phyloP scores from a whole-genome alignment of 2,113 vertebrate species.

The Talpa occidentalis region DNA sequence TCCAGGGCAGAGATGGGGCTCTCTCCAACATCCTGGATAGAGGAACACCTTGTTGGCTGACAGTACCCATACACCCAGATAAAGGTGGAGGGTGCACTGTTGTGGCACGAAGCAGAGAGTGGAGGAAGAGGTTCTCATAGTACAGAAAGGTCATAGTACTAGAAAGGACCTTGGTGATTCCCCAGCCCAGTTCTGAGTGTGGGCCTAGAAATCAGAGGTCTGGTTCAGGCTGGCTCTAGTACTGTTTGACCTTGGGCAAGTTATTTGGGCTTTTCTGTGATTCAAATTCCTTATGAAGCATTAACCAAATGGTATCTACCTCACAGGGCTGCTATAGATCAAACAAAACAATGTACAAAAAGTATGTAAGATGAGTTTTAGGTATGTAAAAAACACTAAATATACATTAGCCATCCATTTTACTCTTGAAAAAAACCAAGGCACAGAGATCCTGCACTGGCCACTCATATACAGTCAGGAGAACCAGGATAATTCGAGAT shows the following conservation, averaged over 20 bases:
- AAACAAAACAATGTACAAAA: conserved; percentile 5
- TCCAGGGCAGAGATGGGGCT: neutral
- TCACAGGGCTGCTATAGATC: neutral
- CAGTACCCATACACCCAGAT: neutral
- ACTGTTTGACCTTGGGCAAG: neutral
- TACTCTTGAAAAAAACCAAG: neutral
- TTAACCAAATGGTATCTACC: neutral
- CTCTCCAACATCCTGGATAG: neutral
- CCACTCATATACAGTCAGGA: neutral
- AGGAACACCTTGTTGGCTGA: neutral
- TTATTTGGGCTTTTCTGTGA: neutral
- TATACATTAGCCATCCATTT: neutral
- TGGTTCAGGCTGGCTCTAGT: neutral
- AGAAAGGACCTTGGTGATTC: neutral
- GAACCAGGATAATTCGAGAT: neutral
- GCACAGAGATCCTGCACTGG: no score
- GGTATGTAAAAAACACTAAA: neutral
- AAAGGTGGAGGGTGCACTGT: neutral
- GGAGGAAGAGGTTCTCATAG: neutral
- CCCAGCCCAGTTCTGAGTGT: neutral
- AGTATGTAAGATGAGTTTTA: neutral
- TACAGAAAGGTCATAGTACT: neutral
- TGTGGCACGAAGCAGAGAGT: neutral
- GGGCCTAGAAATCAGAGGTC: neutral
- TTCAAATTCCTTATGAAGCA: neutral